A percentile compares a stretch with the other conserved stretches of the same genome.
Conservation (phyloP, 2,797 vertebrate species). For the Pseudochromis fuscus region DNA sequence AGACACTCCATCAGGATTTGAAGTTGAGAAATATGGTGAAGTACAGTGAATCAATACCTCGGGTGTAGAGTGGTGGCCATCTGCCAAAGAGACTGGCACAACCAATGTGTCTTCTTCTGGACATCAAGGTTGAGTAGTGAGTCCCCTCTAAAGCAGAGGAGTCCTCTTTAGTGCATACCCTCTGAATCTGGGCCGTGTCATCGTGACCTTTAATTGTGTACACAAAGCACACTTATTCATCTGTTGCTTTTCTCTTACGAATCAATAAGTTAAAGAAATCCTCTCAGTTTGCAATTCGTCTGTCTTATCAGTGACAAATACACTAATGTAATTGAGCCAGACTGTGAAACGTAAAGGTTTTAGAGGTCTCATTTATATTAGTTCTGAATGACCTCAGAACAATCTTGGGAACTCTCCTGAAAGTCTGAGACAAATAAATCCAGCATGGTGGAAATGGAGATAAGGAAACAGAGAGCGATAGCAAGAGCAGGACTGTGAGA, state of each 20-base stretch:
- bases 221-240: not conserved
- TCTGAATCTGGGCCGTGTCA: slow-evolving; percentile 28
- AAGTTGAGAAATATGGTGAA: slow-evolving; percentile 86
- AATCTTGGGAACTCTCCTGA: slow-evolving; percentile 75
- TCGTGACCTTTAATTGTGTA: slow-evolving; percentile 15
- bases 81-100: slow-evolving; percentile 85
- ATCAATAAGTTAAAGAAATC: not conserved
- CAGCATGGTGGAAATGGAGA: slow-evolving; percentile 68
- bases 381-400: slow-evolving; percentile 78
- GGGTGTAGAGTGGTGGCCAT: slow-evolving; percentile 79
- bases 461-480: slow-evolving; percentile 75
- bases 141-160: slow-evolving; percentile 58
- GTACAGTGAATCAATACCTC: slow-evolving; percentile 85
- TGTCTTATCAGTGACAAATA: slow-evolving; percentile 26
- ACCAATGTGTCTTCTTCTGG: slow-evolving; percentile 83
- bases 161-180: slow-evolving; percentile 34
- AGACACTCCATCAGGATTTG: slow-evolving; percentile 83
- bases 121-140: slow-evolving; percentile 76
- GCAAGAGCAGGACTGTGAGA: slow-evolving; percentile 75
- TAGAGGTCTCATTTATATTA: slow-evolving; percentile 60
- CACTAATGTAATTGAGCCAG: slow-evolving; percentile 29
- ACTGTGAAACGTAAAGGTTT: slow-evolving; percentile 30
- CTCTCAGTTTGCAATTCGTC: slow-evolving; percentile 16
- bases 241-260: not conserved
- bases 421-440: slow-evolving; percentile 81